phyloP scores from a whole-genome alignment of 2,113 vertebrate genomes.

The Cyprinodon tularosa region DNA sequence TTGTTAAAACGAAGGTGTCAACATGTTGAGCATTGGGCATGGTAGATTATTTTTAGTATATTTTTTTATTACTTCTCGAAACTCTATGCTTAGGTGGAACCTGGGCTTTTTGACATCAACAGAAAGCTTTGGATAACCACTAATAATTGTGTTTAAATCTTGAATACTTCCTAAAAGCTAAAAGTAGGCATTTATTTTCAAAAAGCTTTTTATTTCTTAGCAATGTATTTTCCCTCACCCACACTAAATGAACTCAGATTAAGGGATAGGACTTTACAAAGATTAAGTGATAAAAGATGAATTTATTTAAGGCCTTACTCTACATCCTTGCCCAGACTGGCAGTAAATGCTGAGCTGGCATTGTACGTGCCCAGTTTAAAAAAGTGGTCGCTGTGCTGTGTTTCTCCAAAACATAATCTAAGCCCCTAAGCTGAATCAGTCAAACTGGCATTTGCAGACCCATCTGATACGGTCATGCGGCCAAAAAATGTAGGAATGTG shows the following conservation, averaged over 20 bases:
- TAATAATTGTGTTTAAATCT: background rate
- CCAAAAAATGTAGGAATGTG: conserved; percentile 25
- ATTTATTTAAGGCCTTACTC: background rate
- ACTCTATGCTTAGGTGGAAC: no score
- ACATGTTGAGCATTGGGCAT: no score
- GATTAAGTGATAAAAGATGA: background rate
- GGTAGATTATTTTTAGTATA: no score
- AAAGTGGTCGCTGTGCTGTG: background rate
- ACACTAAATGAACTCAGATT: no score
- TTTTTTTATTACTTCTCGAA: no score
- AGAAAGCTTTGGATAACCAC: background rate
- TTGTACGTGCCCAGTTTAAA: background rate
- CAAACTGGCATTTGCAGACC: conserved; percentile 20
- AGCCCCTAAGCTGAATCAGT: conserved; percentile 20
- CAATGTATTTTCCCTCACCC: background rate
- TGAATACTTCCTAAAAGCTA: background rate
- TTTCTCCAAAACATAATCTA: conserved; percentile 10
- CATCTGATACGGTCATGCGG: conserved; percentile 26
- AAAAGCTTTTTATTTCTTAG: background rate
- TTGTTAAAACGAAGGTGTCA: no score
- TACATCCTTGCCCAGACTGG: background rate
- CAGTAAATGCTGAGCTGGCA: background rate
- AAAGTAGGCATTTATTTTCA: no score
- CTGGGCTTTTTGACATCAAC: no score
- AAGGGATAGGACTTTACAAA: no score